Conservation (phyloP, 2,888 invertebrate species). For the Caenorhabditis uteleia region DNA sequence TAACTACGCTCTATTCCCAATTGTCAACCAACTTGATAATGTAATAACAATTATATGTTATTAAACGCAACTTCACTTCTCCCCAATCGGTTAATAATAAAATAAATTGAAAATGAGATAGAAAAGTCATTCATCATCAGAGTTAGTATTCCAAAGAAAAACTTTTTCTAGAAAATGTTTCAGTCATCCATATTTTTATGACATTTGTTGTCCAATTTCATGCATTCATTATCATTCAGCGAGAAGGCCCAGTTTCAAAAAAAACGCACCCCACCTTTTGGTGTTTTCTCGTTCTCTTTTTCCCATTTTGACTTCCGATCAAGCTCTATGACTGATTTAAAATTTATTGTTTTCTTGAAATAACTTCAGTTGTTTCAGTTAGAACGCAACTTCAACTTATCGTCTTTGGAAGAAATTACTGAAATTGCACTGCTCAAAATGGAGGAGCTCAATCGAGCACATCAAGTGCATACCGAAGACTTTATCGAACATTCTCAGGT, state of each 20-base stretch:
- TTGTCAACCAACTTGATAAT: too few species aligned
- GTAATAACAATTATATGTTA: too few species aligned
- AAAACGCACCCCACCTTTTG: too few species aligned
- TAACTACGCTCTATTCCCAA: too few species aligned
- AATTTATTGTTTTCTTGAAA: not conserved
- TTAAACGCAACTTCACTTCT: too few species aligned
- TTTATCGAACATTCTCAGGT: slow-evolving; percentile 2
- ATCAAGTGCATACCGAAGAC: not conserved
- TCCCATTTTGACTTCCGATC: too few species aligned
- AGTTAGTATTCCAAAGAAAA: too few species aligned
- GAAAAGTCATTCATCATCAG: too few species aligned
- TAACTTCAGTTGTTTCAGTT: slow-evolving; percentile 2
- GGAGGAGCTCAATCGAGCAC: slow-evolving; percentile 5
- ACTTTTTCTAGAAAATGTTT: not conserved
- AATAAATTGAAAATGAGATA: too few species aligned
- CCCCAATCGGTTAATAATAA: too few species aligned
- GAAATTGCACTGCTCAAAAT: slow-evolving; percentile 8
- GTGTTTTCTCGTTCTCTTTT: too few species aligned
- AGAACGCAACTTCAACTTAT: not conserved
- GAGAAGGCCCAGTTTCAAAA: too few species aligned
- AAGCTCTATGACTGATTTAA: slow-evolving; percentile 9
- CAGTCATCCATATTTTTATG: not conserved
- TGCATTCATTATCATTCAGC: slow-evolving; percentile 9
- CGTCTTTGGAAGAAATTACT: slow-evolving; percentile 5
- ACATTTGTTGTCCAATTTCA: not conserved